Evolutionary conservation across 2,797 vertebrate species (phyloP).

Genomic region (Salmo trutta): DNA sequence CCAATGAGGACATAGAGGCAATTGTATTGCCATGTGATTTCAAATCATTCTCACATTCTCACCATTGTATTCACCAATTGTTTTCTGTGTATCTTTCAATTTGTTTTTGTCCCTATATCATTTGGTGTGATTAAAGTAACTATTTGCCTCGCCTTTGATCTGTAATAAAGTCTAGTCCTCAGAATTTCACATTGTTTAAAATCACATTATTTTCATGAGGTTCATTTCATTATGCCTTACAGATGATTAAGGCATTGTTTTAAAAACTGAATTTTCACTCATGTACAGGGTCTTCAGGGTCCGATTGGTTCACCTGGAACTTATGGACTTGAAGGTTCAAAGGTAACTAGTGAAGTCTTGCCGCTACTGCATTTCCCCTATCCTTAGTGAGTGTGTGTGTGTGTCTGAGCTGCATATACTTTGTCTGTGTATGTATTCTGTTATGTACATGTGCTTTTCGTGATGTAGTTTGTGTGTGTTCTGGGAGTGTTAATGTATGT

Average conservation of each 20-base stretch:
- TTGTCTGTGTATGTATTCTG: too few relatives aligned
- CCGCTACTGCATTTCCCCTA: not conserved
- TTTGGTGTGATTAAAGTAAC: not conserved
- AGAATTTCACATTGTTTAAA: too few relatives aligned
- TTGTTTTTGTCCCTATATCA: not conserved
- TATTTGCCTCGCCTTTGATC: too few relatives aligned
- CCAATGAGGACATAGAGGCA: not conserved
- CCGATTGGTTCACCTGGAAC: constrained; percentile 39
- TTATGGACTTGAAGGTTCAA: constrained; percentile 44
- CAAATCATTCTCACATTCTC: not conserved
- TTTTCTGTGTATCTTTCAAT: not conserved
- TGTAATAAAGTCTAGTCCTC: too few relatives aligned
- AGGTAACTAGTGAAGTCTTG: constrained; percentile 30
- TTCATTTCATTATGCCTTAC: too few relatives aligned
- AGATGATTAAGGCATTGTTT: not conserved
- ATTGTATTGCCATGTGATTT: not conserved
- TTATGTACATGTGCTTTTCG: too few relatives aligned
- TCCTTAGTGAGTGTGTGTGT: not conserved
- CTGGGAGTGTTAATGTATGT: not conserved
- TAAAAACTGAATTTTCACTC: constrained; percentile 11
- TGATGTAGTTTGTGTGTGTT: too few relatives aligned
- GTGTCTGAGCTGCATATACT: not conserved
- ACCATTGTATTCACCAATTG: not conserved
- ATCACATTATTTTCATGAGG: too few relatives aligned
- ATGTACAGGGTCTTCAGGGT: constrained; percentile 51